Evolutionary conservation across 2,113 vertebrate species (phyloP).

Genomic region (Lasiurus cinereus): DNA sequence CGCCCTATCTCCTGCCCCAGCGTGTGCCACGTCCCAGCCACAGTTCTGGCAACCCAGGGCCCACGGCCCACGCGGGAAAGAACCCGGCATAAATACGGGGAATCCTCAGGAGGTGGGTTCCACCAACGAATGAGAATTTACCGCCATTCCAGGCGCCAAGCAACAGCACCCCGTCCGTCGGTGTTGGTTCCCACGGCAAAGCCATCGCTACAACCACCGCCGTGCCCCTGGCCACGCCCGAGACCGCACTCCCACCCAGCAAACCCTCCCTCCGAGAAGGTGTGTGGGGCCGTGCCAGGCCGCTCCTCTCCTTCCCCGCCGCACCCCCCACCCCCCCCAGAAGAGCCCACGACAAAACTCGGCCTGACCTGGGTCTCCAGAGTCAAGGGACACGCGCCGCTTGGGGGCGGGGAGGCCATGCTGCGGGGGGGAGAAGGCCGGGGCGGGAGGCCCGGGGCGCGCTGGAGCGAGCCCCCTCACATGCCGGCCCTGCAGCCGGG

Average conservation of each 20-base stretch:
- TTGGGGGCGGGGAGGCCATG: neutral
- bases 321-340: neutral
- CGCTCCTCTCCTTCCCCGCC: neutral
- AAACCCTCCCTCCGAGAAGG: neutral
- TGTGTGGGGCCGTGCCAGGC: neutral
- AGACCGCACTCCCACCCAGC: neutral
- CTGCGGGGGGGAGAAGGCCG: neutral
- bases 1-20: neutral
- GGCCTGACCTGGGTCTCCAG: neutral
- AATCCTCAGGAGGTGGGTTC: neutral
- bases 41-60: neutral
- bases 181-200: neutral
- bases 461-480: too few relatives aligned
- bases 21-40: neutral
- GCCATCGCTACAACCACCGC: neutral
- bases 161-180: rapidly evolving
- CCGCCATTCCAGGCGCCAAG: neutral
- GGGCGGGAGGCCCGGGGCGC: neutral
- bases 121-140: neutral
- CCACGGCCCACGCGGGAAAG: neutral
- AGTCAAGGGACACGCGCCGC: too few relatives aligned
- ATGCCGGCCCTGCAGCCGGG: neutral
- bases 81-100: neutral
- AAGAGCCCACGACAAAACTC: neutral
- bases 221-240: neutral